These are phyloP conservation scores for Aquatica leii DNA, from an alignment of 2,888 invertebrate species.

Conservation along the genomic window DNA sequence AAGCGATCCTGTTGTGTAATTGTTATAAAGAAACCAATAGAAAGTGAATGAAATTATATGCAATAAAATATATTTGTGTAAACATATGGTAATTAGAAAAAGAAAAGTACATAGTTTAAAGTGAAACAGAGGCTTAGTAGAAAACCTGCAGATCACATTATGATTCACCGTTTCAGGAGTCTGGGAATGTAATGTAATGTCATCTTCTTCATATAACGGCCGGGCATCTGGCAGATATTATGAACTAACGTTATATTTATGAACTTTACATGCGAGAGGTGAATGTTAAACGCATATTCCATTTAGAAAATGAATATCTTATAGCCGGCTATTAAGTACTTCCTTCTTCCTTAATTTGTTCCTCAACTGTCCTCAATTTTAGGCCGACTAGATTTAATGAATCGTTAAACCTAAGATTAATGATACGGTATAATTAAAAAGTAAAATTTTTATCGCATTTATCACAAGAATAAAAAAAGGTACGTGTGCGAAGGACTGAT, in stretches of 20 bases:
- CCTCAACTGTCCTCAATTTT: conserved; percentile 25
- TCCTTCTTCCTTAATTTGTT: conserved; percentile 34
- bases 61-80: too few species aligned
- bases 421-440: not conserved
- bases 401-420: conserved; percentile 2
- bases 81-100: not conserved
- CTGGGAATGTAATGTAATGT: conserved; percentile 55
- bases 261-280: conserved; percentile 55
- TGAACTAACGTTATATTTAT: conserved; percentile 54
- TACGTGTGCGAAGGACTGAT: conserved; percentile 3
- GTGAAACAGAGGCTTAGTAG: conserved; percentile 17
- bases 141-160: conserved; percentile 49
- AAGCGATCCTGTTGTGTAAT: not conserved
- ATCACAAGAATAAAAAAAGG: not conserved
- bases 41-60: not conserved
- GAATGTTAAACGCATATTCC: conserved; percentile 53
- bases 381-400: conserved; percentile 10
- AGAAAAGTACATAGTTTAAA: conserved; percentile 18
- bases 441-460: not conserved
- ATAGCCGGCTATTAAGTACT: conserved; percentile 30
- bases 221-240: conserved; percentile 55
- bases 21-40: not conserved
- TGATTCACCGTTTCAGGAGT: conserved; percentile 52
- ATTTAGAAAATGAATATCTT: conserved; percentile 38
- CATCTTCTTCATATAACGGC: conserved; percentile 51